phyloP scores from a whole-genome alignment of 2,113 vertebrate species.

The Scophthalmus maximus region DNA sequence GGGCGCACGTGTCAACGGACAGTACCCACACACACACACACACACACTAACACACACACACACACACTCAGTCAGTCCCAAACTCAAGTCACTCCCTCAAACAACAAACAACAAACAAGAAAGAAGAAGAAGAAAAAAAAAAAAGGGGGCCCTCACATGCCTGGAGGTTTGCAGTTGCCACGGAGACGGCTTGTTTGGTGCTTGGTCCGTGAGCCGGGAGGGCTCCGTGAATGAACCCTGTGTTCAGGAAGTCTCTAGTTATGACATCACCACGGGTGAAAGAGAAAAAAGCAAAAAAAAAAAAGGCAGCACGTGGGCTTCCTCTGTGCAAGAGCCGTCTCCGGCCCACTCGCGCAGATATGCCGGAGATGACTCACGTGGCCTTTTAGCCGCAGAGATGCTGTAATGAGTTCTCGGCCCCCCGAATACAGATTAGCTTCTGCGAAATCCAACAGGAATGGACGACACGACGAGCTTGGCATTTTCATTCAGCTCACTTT shows the following conservation, averaged over 20 bases:
- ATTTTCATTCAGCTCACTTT: slow-evolving; percentile 67
- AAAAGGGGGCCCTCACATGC: slow-evolving; percentile 41
- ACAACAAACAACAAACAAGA: slow-evolving; percentile 46
- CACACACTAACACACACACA: no score
- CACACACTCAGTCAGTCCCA: background rate
- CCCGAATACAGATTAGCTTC: slow-evolving; percentile 43
- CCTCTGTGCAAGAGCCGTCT: slow-evolving; percentile 34
- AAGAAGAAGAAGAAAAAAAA: slow-evolving; percentile 24
- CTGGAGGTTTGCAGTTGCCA: slow-evolving; percentile 57
- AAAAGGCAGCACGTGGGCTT: slow-evolving; percentile 68
- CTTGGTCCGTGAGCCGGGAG: slow-evolving; percentile 45
- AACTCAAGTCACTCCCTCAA: slow-evolving; percentile 49
- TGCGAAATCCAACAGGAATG: slow-evolving; percentile 57
- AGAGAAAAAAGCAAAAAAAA: no score
- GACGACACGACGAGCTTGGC: slow-evolving; percentile 56
- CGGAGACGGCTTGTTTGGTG: slow-evolving; percentile 78
- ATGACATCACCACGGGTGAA: slow-evolving; percentile 78
- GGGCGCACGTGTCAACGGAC: slow-evolving; percentile 7
- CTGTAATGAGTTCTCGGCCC: slow-evolving; percentile 63
- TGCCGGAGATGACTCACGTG: slow-evolving; percentile 74
- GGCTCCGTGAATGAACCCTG: slow-evolving; percentile 79
- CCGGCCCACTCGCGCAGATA: slow-evolving; percentile 59
- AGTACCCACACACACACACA: background rate
- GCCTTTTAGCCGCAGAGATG: slow-evolving; percentile 60
- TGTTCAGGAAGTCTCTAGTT: slow-evolving; percentile 80